A percentile compares a stretch with the other conserved stretches of the same genome.
phyloP scores from a whole-genome alignment of 92 coral and sea anemone species.

The Ricordea florida region DNA sequence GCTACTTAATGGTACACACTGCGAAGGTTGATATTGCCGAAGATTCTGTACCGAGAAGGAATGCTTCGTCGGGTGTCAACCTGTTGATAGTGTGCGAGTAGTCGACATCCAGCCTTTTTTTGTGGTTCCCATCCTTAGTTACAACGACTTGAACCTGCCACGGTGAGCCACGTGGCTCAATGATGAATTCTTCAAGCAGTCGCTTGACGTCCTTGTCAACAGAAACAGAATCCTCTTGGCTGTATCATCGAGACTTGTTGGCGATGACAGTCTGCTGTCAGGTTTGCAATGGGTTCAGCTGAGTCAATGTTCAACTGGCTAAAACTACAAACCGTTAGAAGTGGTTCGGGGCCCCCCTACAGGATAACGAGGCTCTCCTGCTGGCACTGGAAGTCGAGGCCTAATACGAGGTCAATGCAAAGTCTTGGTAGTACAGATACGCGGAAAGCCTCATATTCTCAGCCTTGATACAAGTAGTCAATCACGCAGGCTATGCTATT shows the following conservation, averaged over 20 bases:
- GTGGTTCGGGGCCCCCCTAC: too few species aligned
- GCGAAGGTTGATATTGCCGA: too few species aligned
- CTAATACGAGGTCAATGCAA: conserved; percentile 53
- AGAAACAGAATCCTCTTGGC: conserved; percentile 28
- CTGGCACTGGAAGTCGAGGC: conserved; percentile 57
- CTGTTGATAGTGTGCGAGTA: conserved; percentile 55
- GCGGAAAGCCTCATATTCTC: conserved; percentile 17
- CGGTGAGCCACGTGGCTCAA: conserved; percentile 52
- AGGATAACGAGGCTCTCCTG: too few species aligned
- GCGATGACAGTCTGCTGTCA: conserved; percentile 53
- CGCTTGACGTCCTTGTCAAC: conserved; percentile 36
- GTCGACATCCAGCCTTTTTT: conserved; percentile 47
- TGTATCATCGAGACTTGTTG: conserved; percentile 38
- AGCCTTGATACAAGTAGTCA: conserved; percentile 30
- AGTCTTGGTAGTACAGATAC: conserved; percentile 59
- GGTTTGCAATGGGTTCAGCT: conserved; percentile 41
- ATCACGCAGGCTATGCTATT: conserved; percentile 10
- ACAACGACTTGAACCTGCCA: conserved; percentile 59
- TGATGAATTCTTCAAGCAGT: conserved; percentile 32
- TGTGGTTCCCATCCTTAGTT: conserved; percentile 46
- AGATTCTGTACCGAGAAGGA: too few species aligned
- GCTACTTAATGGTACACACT: conserved; percentile 61
- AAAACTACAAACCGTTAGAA: too few species aligned
- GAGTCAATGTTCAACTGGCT: conserved; percentile 53
- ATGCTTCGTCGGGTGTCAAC: conserved; percentile 49